Percentiles rank a stretch among this genome's conserved stretches.
Conservation (phyloP, 2,888 invertebrate species). For the Harpalus rubripes region DNA sequence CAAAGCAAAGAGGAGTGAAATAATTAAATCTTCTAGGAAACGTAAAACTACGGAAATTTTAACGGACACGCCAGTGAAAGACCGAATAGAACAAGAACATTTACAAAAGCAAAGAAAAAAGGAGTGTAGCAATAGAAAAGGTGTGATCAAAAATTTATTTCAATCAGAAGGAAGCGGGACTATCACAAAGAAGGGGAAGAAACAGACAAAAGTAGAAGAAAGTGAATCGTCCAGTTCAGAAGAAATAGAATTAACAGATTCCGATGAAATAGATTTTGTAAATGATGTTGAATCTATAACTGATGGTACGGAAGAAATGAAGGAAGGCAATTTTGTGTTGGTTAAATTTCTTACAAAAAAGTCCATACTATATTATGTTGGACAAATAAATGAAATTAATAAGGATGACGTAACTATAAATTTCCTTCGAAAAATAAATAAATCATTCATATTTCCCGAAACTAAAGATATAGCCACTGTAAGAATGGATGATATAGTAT, state of each 20-base stretch:
- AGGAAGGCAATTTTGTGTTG: slow-evolving; percentile 69
- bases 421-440: slow-evolving; percentile 21
- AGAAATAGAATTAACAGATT: slow-evolving; percentile 9
- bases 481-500: neutral
- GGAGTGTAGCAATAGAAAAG: slow-evolving; percentile 65
- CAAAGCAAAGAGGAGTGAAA: slow-evolving; percentile 67
- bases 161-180: neutral
- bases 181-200: slow-evolving; percentile 50
- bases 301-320: slow-evolving; percentile 10
- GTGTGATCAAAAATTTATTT: slow-evolving; percentile 67
- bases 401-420: neutral
- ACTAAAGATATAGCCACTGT: slow-evolving; percentile 15
- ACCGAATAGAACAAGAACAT: slow-evolving; percentile 3
- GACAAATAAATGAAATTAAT: neutral
- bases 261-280: neutral
- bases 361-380: neutral
- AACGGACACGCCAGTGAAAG: slow-evolving; percentile 27
- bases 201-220: slow-evolving; percentile 11
- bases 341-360: slow-evolving; percentile 70
- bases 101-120: slow-evolving; percentile 62
- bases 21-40: slow-evolving; percentile 43
- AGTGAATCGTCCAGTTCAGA: slow-evolving; percentile 5
- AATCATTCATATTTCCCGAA: slow-evolving; percentile 11
- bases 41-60: slow-evolving; percentile 59
- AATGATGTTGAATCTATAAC: slow-evolving; percentile 5